These are phyloP conservation scores for Conus canariensis DNA, from an alignment of 2,888 invertebrate genomes.

Conservation along the genomic window DNA sequence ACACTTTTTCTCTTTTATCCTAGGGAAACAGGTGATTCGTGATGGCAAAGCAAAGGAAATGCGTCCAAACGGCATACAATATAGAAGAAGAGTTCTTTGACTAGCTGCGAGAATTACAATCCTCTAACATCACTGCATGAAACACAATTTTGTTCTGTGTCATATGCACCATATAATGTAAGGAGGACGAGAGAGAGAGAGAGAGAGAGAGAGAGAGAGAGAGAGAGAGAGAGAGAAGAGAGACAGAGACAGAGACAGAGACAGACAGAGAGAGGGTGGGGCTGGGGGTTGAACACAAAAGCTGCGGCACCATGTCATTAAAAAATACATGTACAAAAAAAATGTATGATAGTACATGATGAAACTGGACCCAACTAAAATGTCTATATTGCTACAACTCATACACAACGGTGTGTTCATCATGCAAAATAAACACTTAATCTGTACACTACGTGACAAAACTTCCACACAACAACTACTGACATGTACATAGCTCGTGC, in stretches of 20 bases:
- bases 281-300: background rate
- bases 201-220: background rate
- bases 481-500: background rate
- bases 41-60: too few species aligned
- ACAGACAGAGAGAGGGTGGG: conserved; percentile 8
- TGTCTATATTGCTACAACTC: background rate
- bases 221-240: background rate
- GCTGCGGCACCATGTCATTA: conserved; percentile 14
- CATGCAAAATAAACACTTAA: background rate
- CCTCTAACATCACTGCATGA: background rate
- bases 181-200: background rate
- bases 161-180: too few species aligned
- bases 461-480: background rate
- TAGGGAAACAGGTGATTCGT: too few species aligned
- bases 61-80: background rate
- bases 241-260: conserved; percentile 3
- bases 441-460: conserved; percentile 3
- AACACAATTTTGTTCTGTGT: background rate
- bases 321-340: background rate
- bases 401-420: background rate
- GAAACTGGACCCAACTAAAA: conserved; percentile 23
- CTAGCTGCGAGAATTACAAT: background rate
- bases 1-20: too few species aligned
- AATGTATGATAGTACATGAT: background rate
- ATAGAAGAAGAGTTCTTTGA: background rate